Evolutionary conservation across 2,113 vertebrate species (phyloP).

Genomic region (Dipodomys stephensi): DNA sequence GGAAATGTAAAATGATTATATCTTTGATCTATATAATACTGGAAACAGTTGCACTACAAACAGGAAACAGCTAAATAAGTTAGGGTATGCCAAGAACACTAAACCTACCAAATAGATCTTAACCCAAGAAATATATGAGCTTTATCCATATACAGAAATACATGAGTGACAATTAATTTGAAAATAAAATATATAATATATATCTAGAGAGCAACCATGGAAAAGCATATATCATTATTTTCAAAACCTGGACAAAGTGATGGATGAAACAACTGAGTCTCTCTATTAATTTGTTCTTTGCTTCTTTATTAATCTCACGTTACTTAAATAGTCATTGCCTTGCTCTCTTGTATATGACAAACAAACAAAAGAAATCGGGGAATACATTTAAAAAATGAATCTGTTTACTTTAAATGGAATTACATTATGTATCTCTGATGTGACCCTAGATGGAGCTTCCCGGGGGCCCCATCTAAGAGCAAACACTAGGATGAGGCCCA

Average conservation of each 20-base stretch:
- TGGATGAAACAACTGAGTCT: not conserved
- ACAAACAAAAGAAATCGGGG: constrained; percentile 37
- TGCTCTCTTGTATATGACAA: not conserved
- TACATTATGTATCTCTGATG: not conserved
- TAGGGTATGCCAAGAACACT: not conserved
- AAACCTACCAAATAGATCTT: not conserved
- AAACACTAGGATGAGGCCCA: constrained; percentile 23
- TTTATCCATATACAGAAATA: constrained; percentile 21
- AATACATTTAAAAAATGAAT: constrained; percentile 34
- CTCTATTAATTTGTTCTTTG: not conserved
- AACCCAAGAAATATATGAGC: not conserved
- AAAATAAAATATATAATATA: constrained; percentile 59
- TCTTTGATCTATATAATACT: not conserved
- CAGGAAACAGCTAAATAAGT: constrained; percentile 21
- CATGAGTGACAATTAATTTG: constrained; percentile 11
- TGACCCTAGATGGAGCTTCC: not conserved
- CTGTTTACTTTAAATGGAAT: constrained; percentile 43
- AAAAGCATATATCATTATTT: not conserved
- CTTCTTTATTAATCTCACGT: constrained; percentile 31
- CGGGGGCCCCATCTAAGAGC: constrained; percentile 8
- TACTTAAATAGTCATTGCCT: constrained; percentile 37
- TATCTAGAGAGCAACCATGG: not conserved
- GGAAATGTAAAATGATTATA: not conserved
- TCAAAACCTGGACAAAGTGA: not conserved
- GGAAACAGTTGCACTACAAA: not conserved